Conservation (phyloP, 2,888 invertebrate genomes). For the Drosophila neonasuta region DNA sequence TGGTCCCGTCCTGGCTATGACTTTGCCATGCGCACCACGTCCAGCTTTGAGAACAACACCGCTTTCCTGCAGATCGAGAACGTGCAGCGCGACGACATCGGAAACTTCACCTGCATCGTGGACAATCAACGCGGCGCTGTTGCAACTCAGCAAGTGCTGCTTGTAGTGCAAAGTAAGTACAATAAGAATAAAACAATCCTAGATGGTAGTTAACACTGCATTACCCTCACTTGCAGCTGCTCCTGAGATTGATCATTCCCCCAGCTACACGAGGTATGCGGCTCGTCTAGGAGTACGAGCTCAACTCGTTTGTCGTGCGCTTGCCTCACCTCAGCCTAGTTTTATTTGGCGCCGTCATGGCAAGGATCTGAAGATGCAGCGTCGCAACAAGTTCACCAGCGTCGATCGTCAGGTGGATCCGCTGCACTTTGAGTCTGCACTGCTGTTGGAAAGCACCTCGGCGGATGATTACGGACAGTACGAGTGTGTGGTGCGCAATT, state of each 20-base stretch:
- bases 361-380: slow-evolving; percentile 79
- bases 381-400: slow-evolving; percentile 77
- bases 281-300: slow-evolving; percentile 78
- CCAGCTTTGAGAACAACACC: slow-evolving; percentile 76
- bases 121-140: slow-evolving; percentile 78
- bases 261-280: slow-evolving; percentile 76
- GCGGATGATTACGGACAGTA: slow-evolving; percentile 79
- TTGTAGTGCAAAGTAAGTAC: slow-evolving; percentile 80
- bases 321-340: slow-evolving; percentile 78
- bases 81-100: slow-evolving; percentile 79
- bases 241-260: slow-evolving; percentile 78
- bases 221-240: slow-evolving; percentile 66
- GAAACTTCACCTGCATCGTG: slow-evolving; percentile 79
- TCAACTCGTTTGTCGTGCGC: slow-evolving; percentile 72
- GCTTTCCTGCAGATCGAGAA: slow-evolving; percentile 77
- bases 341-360: slow-evolving; percentile 80
- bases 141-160: slow-evolving; percentile 73
- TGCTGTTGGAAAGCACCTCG: slow-evolving; percentile 78
- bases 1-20: slow-evolving; percentile 80
- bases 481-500: slow-evolving; percentile 79
- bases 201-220: background rate
- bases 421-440: slow-evolving; percentile 73
- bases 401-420: slow-evolving; percentile 76
- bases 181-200: background rate
- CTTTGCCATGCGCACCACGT: slow-evolving; percentile 72